Conservation (phyloP, 2,113 vertebrate species). For the Sminthopsis crassicaudata region DNA sequence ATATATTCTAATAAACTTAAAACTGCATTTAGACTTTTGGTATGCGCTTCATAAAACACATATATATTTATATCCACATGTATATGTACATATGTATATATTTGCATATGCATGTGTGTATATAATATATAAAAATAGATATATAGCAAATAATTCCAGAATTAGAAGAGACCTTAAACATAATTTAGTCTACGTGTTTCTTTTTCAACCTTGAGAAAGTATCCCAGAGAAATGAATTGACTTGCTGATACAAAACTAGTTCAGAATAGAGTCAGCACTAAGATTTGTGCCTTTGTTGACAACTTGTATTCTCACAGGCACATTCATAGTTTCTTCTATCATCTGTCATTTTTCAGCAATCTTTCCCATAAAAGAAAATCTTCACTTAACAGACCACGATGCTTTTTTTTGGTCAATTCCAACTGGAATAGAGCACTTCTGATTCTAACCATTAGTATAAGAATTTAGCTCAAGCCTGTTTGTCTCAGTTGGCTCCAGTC, state of each 20-base stretch:
- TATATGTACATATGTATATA: background rate
- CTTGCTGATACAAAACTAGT: background rate
- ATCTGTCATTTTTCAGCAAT: background rate
- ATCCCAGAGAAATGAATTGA: background rate
- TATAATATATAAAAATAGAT: slow-evolving; percentile 5
- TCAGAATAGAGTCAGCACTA: background rate
- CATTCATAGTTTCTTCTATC: background rate
- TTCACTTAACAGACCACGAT: slow-evolving; percentile 24
- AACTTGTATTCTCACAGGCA: background rate
- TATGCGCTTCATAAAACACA: background rate
- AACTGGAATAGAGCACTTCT: slow-evolving; percentile 2
- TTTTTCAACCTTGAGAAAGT: slow-evolving; percentile 24
- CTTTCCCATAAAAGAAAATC: slow-evolving; percentile 41
- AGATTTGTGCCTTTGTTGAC: background rate
- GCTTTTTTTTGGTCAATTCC: background rate
- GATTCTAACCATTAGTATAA: background rate
- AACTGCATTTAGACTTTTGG: background rate
- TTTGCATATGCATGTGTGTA: background rate
- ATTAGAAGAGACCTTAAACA: background rate
- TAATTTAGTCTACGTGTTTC: background rate
- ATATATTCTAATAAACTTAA: background rate
- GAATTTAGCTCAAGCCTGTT: background rate
- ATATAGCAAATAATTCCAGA: background rate
- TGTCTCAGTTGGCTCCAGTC: background rate
- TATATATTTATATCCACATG: background rate